A percentile compares a stretch with the other conserved stretches of the same genome.
Conservation (phyloP, 2,113 vertebrate species). For the Tapirus terrestris region DNA sequence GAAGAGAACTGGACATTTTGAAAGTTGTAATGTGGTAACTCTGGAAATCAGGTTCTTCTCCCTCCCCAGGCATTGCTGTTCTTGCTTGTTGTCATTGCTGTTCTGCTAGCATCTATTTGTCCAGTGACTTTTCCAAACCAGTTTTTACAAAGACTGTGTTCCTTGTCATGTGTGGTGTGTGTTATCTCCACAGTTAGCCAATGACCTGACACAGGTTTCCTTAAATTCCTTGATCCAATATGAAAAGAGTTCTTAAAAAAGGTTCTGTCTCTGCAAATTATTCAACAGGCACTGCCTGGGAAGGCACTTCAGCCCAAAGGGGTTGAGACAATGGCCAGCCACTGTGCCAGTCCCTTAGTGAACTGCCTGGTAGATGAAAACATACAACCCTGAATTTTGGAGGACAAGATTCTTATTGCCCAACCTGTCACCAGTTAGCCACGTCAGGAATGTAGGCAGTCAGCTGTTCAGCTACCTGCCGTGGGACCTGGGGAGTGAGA, state of each 20-base stretch:
- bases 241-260: too few relatives aligned
- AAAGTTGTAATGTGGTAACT: too few relatives aligned
- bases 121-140: neutral
- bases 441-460: neutral
- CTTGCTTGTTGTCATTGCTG: neutral
- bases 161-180: neutral
- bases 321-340: neutral
- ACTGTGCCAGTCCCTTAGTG: neutral
- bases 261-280: neutral
- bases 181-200: neutral
- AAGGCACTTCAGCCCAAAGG: neutral
- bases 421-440: too few relatives aligned
- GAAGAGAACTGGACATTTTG: neutral
- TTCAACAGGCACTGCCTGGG: too few relatives aligned
- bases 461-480: neutral
- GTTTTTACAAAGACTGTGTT: neutral
- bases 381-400: neutral
- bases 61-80: too few relatives aligned
- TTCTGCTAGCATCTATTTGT: neutral
- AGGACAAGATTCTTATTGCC: neutral
- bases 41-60: neutral
- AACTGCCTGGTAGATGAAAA: neutral
- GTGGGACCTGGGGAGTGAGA: neutral
- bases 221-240: neutral
- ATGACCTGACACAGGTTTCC: too few relatives aligned